phyloP scores from a whole-genome alignment of 1,140 invertebrate genomes.

The Heliconius eleuchia region DNA sequence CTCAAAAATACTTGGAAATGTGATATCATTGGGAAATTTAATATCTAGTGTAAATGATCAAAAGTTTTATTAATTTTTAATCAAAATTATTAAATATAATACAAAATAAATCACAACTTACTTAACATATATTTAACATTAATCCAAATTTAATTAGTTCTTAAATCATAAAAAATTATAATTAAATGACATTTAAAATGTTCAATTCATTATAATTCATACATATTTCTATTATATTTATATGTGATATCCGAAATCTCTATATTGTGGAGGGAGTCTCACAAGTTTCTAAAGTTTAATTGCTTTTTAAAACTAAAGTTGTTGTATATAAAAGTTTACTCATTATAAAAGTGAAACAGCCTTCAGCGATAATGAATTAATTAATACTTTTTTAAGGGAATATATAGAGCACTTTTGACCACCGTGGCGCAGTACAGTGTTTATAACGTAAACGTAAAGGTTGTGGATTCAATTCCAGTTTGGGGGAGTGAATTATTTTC shows the following conservation, averaged over 20 bases:
- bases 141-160: neutral
- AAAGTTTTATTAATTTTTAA: too few relatives aligned
- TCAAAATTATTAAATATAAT: neutral
- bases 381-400: neutral
- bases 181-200: neutral
- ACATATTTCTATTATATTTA: neutral
- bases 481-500: neutral
- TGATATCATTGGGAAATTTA: too few relatives aligned
- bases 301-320: constrained; percentile 2
- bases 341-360: constrained; percentile 23
- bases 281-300: constrained; percentile 23
- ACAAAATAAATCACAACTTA: neutral
- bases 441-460: neutral
- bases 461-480: neutral
- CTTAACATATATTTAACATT: neutral
- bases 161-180: neutral
- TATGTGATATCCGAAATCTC: neutral
- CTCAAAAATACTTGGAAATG: too few relatives aligned
- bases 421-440: neutral
- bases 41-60: too few relatives aligned
- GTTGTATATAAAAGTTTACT: constrained; percentile 6
- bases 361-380: neutral
- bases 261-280: constrained; percentile 22
- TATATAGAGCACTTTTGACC: neutral
- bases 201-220: neutral